Evolutionary conservation across 2,888 invertebrate genomes (phyloP).

Genomic region (Drosophila prostipennis): DNA sequence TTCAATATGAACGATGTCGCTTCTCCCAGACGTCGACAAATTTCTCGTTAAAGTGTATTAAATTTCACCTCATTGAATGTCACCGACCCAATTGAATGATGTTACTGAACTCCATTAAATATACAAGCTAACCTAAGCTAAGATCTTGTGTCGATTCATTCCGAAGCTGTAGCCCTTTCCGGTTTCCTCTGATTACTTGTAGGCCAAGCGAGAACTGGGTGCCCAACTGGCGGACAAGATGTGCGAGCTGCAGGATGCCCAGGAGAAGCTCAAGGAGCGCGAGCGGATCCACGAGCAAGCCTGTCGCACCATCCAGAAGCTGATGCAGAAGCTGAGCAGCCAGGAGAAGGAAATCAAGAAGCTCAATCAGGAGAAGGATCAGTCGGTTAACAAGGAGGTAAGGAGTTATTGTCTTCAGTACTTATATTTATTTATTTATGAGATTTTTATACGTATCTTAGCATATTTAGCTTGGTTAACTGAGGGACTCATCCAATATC

Average conservation of each 20-base stretch:
- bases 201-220: slow-evolving; percentile 57
- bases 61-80: slow-evolving; percentile 6
- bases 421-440: no score
- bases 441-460: no score
- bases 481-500: background rate
- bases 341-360: slow-evolving; percentile 79
- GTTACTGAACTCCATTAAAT: slow-evolving; percentile 20
- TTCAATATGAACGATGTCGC: slow-evolving; percentile 9
- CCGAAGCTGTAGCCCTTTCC: background rate
- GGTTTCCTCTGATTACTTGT: slow-evolving; percentile 24
- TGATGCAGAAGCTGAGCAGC: slow-evolving; percentile 78
- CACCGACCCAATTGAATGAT: slow-evolving; percentile 1
- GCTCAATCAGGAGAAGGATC: slow-evolving; percentile 63
- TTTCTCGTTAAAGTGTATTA: slow-evolving; percentile 32
- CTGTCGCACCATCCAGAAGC: slow-evolving; percentile 81
- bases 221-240: slow-evolving; percentile 79
- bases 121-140: background rate
- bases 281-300: slow-evolving; percentile 81
- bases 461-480: background rate
- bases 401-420: background rate
- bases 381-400: slow-evolving; percentile 34
- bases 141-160: slow-evolving; percentile 6
- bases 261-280: slow-evolving; percentile 76
- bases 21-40: slow-evolving; percentile 13
- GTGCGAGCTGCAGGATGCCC: slow-evolving; percentile 80